Conservation (phyloP, 2,888 invertebrate species). For the Andrena bucephala region DNA sequence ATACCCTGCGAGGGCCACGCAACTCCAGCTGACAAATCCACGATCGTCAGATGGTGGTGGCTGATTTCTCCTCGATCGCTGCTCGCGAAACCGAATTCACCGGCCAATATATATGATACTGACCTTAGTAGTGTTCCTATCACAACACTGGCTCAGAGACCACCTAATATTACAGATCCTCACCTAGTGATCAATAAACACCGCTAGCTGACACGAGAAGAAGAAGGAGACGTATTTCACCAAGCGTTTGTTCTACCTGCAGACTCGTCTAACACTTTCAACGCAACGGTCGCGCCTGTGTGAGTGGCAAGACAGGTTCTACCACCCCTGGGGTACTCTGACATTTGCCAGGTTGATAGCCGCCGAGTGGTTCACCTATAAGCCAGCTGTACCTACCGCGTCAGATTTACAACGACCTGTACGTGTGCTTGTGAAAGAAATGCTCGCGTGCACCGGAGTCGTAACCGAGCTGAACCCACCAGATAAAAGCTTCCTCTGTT, state of each 20-base stretch:
- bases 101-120: too few species aligned
- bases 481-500: slow-evolving; percentile 23
- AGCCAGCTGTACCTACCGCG: slow-evolving; percentile 62
- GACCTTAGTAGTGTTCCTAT: too few species aligned
- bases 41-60: too few species aligned
- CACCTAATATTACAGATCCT: not conserved
- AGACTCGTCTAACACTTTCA: slow-evolving; percentile 63
- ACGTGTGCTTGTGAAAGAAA: slow-evolving; percentile 1
- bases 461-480: slow-evolving; percentile 29
- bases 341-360: slow-evolving; percentile 82
- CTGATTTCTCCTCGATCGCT: too few species aligned
- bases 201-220: not conserved
- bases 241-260: slow-evolving; percentile 32
- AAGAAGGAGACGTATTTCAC: not conserved
- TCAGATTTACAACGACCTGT: slow-evolving; percentile 49
- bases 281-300: slow-evolving; percentile 18
- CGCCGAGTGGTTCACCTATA: slow-evolving; percentile 81
- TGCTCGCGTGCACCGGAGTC: slow-evolving; percentile 32
- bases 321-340: slow-evolving; percentile 77
- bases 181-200: not conserved
- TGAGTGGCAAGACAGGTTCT: slow-evolving; percentile 69
- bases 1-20: too few species aligned
- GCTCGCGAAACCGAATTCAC: too few species aligned
- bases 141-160: not conserved
- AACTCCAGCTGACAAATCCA: too few species aligned